A percentile compares a stretch with the other conserved stretches of the same genome.
phyloP scores from a whole-genome alignment of 2,113 vertebrate genomes.

The Clarias magur region DNA sequence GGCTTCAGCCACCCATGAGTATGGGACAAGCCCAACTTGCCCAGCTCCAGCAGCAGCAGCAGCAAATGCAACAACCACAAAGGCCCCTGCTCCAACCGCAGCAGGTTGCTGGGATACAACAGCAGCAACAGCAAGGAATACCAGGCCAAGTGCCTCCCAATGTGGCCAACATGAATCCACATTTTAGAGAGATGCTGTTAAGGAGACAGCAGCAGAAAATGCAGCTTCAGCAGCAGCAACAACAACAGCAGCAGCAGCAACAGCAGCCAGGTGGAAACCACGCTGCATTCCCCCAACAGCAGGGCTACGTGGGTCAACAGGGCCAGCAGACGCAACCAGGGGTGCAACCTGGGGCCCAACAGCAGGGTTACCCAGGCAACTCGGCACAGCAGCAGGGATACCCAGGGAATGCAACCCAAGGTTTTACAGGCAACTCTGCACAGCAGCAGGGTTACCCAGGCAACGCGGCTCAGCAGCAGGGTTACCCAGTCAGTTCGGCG shows the following conservation, averaged over 20 bases:
- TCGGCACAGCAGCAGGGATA: constrained; percentile 14
- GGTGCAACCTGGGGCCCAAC: constrained; percentile 67
- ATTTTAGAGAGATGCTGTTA: constrained; percentile 87
- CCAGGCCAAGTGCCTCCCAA: constrained; percentile 77
- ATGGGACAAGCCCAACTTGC: constrained; percentile 77
- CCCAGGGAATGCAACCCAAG: constrained; percentile 45
- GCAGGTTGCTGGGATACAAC: constrained; percentile 60
- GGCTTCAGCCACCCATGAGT: constrained; percentile 81
- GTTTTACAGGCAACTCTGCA: constrained; percentile 68
- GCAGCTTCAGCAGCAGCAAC: constrained; percentile 70
- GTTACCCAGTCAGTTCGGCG: not conserved
- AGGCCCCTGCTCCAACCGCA: constrained; percentile 77
- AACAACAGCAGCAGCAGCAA: constrained; percentile 77
- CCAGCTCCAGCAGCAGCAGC: constrained; percentile 76
- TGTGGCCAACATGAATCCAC: constrained; percentile 76
- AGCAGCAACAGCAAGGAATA: constrained; percentile 80
- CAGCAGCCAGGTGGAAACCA: constrained; percentile 86
- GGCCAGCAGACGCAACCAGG: constrained; percentile 53
- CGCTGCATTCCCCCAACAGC: constrained; percentile 87
- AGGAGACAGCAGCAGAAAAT: constrained; percentile 80
- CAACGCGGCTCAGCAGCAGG: constrained; percentile 69
- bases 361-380: constrained; percentile 50
- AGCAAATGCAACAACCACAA: constrained; percentile 76
- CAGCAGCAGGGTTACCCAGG: constrained; percentile 79
- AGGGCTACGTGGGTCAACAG: constrained; percentile 86